phyloP scores from a whole-genome alignment of 2,113 vertebrate genomes.

The Phyllostomus hastatus region DNA sequence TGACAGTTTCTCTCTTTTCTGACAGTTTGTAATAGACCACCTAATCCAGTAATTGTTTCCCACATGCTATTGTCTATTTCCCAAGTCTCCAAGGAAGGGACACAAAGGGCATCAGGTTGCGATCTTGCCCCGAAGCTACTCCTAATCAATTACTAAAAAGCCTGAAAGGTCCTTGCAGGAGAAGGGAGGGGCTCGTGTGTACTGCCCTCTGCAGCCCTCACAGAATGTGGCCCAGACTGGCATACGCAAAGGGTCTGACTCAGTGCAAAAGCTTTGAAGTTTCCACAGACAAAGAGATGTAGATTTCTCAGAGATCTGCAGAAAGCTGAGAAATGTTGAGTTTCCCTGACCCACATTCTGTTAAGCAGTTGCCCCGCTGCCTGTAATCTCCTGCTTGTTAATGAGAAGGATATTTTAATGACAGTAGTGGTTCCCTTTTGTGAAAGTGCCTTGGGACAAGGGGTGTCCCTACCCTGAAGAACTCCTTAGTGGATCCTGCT shows the following conservation, averaged over 20 bases:
- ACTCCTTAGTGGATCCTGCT: conserved; percentile 97
- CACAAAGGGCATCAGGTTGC: background rate
- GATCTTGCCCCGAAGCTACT: background rate
- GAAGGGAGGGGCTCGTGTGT: background rate
- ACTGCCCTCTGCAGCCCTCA: background rate
- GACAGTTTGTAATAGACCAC: background rate
- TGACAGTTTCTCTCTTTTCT: background rate
- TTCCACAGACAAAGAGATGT: background rate
- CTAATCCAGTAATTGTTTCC: background rate
- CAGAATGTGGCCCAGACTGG: background rate
- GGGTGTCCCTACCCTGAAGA: conserved; percentile 91
- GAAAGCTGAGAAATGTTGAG: background rate
- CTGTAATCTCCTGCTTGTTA: background rate
- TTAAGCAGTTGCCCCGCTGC: background rate
- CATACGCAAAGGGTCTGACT: background rate
- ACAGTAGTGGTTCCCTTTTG: background rate
- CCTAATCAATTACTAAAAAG: background rate
- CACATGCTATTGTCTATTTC: background rate
- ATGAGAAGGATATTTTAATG: background rate
- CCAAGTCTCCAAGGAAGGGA: background rate
- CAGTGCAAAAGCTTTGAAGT: background rate
- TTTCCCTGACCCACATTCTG: background rate
- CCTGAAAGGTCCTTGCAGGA: background rate
- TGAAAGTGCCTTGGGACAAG: background rate
- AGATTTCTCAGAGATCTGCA: background rate